Evolutionary conservation across 1,140 invertebrate genomes (phyloP), one percentile per base, ranked within the genome.

Genomic region (Drosophila kurseongensis): DNA sequence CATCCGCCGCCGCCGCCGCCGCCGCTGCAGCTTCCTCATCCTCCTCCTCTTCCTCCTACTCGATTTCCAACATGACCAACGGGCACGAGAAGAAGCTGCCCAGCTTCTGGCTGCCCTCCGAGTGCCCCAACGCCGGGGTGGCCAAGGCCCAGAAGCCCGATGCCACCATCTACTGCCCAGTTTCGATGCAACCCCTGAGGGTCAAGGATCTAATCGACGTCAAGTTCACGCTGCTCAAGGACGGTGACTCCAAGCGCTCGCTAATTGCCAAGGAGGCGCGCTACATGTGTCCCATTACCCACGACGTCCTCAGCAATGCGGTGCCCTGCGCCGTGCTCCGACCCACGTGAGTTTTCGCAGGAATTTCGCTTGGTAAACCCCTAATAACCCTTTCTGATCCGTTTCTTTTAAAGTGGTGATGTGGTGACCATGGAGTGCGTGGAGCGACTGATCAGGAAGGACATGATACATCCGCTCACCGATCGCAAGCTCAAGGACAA

Each of bases 261-360:
- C 91, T 97, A 1, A 97, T 97, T 75, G 94, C 95, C 29, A 97
- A 96, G 92, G 94, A 98, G 92, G 97, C 97, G 51, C 94, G 98
- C 89, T 99, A 99, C 92, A 98, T 98, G 95, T 99, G 99, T 93
- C 97, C 99, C 5, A 96, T 99, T 0, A 99, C 98, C 29, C 97
- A 98, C 93, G 99, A 99, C 93, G 95, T 99, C 55, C 93, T 99
- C 10, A 96, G 97, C 69, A 99, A 99, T 94, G 97, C 97, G 16
- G 95, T 98, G 4, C 97, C 98, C 7, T 98, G 97, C 93, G 98
- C 97, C 63, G 96, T 99, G 50, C 94, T 99, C 23, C 96, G 94
- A 93, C 96, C 97, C 65, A 98, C 97, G 96, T 98, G 94, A 95
- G 95, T 94, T 40, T 5, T 16, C 3, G 12, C 4, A 4, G 4